These are phyloP conservation scores for Poecilia latipinna DNA, from an alignment of 2,113 vertebrate genomes.

Conservation along the genomic window DNA sequence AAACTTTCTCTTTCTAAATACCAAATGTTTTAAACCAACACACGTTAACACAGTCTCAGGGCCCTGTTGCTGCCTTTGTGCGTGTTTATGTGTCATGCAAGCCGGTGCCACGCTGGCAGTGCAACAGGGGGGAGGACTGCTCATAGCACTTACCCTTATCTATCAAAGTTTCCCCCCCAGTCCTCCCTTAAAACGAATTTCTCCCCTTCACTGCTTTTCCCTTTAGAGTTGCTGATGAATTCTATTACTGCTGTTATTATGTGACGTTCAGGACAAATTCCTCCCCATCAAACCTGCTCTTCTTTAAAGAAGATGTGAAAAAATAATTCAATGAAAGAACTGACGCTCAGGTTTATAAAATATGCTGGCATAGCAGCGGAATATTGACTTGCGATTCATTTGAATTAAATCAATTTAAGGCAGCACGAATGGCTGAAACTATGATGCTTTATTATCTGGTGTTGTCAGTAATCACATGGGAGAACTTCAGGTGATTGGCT, in stretches of 20 bases:
- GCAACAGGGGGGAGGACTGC: slow-evolving; percentile 60
- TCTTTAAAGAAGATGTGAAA: not conserved
- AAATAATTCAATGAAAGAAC: not conserved
- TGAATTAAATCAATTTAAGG: slow-evolving; percentile 28
- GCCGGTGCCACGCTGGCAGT: slow-evolving; percentile 50
- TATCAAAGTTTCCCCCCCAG: slow-evolving; percentile 63
- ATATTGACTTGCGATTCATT: slow-evolving; percentile 32
- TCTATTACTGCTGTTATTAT: slow-evolving; percentile 47
- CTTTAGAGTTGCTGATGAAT: slow-evolving; percentile 50
- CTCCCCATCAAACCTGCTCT: not conserved
- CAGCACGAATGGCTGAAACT: slow-evolving; percentile 28
- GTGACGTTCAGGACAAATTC: slow-evolving; percentile 19
- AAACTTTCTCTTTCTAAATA: slow-evolving; percentile 27
- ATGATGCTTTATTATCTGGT: slow-evolving; percentile 33
- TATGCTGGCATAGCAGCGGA: slow-evolving; percentile 7
- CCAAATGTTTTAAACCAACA: slow-evolving; percentile 35
- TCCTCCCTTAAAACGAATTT: slow-evolving; percentile 69
- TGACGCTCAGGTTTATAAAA: slow-evolving; percentile 11
- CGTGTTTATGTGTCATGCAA: slow-evolving; percentile 56
- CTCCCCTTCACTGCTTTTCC: slow-evolving; percentile 67
- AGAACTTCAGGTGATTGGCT: slow-evolving; percentile 34
- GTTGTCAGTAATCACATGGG: slow-evolving; percentile 39
- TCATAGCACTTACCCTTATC: slow-evolving; percentile 68
- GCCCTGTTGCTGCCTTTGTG: slow-evolving; percentile 35
- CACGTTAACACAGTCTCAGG: slow-evolving; percentile 32